phyloP scores from a whole-genome alignment of 2,797 vertebrate species.

The Spea hammondii region DNA sequence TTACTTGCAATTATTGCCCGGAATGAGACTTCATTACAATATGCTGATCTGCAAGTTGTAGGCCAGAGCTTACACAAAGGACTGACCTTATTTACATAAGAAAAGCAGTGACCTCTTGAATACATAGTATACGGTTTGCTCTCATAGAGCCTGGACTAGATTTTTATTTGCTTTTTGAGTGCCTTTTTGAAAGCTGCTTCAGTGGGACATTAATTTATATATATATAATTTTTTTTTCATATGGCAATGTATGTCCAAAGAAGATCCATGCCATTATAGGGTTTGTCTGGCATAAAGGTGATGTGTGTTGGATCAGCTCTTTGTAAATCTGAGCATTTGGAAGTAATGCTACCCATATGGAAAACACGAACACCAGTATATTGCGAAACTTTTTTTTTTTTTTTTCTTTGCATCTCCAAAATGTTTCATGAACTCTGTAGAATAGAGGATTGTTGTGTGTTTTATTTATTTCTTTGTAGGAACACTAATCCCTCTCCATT shows the following conservation, averaged over 20 bases:
- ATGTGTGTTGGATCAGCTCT: slow-evolving; percentile 56
- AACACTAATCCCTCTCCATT: slow-evolving; percentile 60
- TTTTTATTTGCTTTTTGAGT: slow-evolving; percentile 93
- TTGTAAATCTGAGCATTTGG: slow-evolving; percentile 61
- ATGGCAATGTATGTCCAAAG: slow-evolving; percentile 74
- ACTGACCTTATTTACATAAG: slow-evolving; percentile 73
- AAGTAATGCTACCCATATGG: slow-evolving; percentile 70
- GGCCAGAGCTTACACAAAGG: slow-evolving; percentile 80
- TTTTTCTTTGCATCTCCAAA: slow-evolving; percentile 70
- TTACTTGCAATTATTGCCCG: slow-evolving; percentile 72
- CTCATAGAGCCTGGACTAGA: slow-evolving; percentile 87
- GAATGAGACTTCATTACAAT: slow-evolving; percentile 72
- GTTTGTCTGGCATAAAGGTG: slow-evolving; percentile 55
- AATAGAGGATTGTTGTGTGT: slow-evolving; percentile 71
- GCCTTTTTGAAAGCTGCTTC: slow-evolving; percentile 98
- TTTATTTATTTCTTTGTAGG: slow-evolving; percentile 62
- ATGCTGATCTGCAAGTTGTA: slow-evolving; percentile 77
- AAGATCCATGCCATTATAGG: slow-evolving; percentile 64
- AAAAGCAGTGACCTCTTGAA: slow-evolving; percentile 83
- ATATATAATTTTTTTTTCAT: slow-evolving; percentile 59
- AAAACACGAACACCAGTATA: slow-evolving; percentile 84
- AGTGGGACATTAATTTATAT: slow-evolving; percentile 71
- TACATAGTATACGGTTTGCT: slow-evolving; percentile 82
- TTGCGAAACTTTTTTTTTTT: slow-evolving; percentile 54
- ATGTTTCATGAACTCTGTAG: slow-evolving; percentile 78